These are phyloP conservation scores for Tetramorium alpestre DNA, from an alignment of 1,140 invertebrate genomes.

Conservation along the genomic window DNA sequence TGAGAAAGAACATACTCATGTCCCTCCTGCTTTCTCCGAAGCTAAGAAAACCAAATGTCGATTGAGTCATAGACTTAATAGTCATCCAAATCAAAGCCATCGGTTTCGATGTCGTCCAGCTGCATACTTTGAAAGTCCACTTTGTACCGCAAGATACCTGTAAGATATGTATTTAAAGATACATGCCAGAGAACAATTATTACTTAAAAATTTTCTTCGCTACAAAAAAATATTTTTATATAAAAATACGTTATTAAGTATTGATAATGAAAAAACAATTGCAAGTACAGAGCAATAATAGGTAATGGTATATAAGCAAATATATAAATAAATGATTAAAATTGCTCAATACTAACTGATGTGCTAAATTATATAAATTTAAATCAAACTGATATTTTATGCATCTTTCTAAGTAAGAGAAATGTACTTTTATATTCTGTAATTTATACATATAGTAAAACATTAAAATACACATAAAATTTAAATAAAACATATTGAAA, in stretches of 20 bases:
- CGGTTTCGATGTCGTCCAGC: slow-evolving; percentile 93
- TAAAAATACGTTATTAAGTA: not conserved
- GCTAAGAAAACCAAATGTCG: slow-evolving; percentile 67
- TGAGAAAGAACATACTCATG: slow-evolving; percentile 59
- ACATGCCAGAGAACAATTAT: slow-evolving; percentile 8
- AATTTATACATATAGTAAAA: slow-evolving; percentile 25
- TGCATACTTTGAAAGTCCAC: slow-evolving; percentile 99
- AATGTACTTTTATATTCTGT: slow-evolving; percentile 1
- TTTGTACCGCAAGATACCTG: slow-evolving; percentile 98
- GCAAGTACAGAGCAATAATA: slow-evolving; percentile 30
- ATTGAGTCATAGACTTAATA: slow-evolving; percentile 89
- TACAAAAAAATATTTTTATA: slow-evolving; percentile 29
- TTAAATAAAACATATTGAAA: not conserved
- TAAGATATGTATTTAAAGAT: slow-evolving; percentile 79
- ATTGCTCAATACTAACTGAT: slow-evolving; percentile 4
- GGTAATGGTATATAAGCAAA: slow-evolving; percentile 38
- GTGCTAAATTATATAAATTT: slow-evolving; percentile 27
- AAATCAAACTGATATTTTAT: not conserved
- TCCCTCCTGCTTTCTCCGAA: slow-evolving; percentile 53
- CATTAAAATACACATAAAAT: slow-evolving; percentile 13
- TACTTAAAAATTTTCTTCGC: not conserved
- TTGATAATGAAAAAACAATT: slow-evolving; percentile 44
- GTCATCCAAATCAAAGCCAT: slow-evolving; percentile 96
- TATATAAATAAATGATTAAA: slow-evolving; percentile 49
- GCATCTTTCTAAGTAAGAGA: not conserved